A percentile compares a stretch with the other conserved stretches of the same genome.
Evolutionary conservation across 2,797 vertebrate genomes (phyloP).

Genomic region (Bradypodion pumilum): DNA sequence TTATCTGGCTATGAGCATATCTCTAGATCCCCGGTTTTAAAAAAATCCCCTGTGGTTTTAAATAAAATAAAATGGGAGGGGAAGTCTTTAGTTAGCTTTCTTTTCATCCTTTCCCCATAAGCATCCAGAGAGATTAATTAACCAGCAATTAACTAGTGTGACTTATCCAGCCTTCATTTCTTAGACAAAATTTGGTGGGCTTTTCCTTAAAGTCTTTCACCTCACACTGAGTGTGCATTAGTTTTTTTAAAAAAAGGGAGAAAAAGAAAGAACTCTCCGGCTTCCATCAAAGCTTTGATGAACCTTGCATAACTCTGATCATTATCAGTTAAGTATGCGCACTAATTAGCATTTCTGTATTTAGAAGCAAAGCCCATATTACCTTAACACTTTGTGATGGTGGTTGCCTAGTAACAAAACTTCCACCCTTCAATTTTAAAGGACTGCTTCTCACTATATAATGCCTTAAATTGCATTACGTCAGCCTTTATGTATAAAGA

Average conservation of each 20-base stretch:
- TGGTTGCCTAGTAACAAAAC: conserved; percentile 60
- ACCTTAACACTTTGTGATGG: conserved; percentile 35
- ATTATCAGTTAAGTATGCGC: conserved; percentile 21
- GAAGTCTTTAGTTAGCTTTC: not conserved
- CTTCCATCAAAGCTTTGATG: conserved; percentile 6
- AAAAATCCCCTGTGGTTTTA: too few species aligned
- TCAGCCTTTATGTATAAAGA: not conserved
- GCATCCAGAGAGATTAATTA: conserved; percentile 21
- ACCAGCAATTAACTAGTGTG: conserved; percentile 18
- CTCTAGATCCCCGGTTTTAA: too few species aligned
- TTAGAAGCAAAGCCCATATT: conserved; percentile 47
- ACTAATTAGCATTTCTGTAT: conserved; percentile 44
- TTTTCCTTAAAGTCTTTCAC: not conserved
- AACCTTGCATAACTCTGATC: conserved; percentile 10
- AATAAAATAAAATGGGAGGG: not conserved
- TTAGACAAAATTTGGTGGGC: conserved; percentile 12
- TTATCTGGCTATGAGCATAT: too few species aligned
- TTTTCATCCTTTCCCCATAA: conserved; percentile 2
- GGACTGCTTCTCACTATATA: conserved; percentile 12
- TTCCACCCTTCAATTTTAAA: conserved; percentile 39
- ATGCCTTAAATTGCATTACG: not conserved
- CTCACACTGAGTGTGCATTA: not conserved
- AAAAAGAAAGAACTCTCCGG: not conserved
- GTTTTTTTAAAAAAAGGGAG: not conserved
- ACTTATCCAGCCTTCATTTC: not conserved